Percentiles rank a stretch among this genome's conserved stretches.
These are phyloP conservation scores for Cryptosula pallasiana DNA, from an alignment of 2,888 invertebrate species.

Conservation along the genomic window DNA sequence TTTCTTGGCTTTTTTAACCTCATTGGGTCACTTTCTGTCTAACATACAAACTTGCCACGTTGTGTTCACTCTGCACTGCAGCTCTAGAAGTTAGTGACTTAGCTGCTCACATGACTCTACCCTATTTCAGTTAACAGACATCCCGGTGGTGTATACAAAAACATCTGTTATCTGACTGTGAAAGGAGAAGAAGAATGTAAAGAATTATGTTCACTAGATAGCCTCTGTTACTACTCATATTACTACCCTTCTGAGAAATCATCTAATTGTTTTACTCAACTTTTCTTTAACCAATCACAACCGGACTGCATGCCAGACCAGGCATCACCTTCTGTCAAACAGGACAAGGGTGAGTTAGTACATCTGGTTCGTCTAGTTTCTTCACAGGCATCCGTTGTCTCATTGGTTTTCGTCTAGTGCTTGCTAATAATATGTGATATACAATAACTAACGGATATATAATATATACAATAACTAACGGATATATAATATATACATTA, in stretches of 20 bases:
- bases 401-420: too few relatives aligned
- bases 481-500: too few relatives aligned
- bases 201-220: not conserved
- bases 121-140: too few relatives aligned
- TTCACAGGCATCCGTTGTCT: too few relatives aligned
- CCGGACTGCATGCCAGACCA: not conserved
- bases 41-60: too few relatives aligned
- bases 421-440: too few relatives aligned
- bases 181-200: not conserved
- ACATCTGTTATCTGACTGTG: not conserved
- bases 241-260: not conserved
- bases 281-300: not conserved
- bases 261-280: not conserved
- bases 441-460: too few relatives aligned
- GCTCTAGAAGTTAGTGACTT: not conserved
- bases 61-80: too few relatives aligned
- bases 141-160: not conserved
- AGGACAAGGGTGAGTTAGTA: not conserved
- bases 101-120: not conserved
- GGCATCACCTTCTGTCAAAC: not conserved
- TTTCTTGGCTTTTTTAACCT: too few relatives aligned
- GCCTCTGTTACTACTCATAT: not conserved
- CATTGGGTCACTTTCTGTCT: too few relatives aligned
- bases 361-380: too few relatives aligned
- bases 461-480: too few relatives aligned